Percentiles rank a stretch among this genome's conserved stretches.
Conservation (phyloP, 2,113 vertebrate species). For the Chloebia gouldiae region DNA sequence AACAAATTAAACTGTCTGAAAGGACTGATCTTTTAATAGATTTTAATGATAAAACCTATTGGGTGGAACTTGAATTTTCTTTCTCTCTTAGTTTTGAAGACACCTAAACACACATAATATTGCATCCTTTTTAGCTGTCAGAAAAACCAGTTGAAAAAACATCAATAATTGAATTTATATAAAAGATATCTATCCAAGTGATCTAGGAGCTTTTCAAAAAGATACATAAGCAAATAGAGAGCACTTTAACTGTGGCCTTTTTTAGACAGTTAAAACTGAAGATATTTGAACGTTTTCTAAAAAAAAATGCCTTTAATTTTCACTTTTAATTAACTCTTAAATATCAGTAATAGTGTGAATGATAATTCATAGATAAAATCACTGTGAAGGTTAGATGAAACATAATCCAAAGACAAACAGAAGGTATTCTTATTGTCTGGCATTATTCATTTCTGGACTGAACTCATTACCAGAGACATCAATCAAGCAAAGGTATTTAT, state of each 20-base stretch:
- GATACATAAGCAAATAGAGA: neutral
- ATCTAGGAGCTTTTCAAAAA: neutral
- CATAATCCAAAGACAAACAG: neutral
- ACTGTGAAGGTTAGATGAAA: neutral
- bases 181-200: neutral
- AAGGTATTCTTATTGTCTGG: neutral
- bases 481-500: neutral
- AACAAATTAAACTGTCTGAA: neutral
- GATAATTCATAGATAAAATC: neutral
- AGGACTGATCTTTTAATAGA: neutral
- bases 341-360: neutral
- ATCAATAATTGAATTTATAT: neutral
- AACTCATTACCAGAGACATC: neutral
- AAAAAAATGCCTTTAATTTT: neutral
- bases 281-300: neutral
- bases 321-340: neutral
- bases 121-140: neutral
- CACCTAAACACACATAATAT: neutral
- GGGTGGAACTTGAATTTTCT: neutral
- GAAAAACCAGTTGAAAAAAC: neutral
- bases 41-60: neutral
- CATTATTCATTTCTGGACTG: neutral
- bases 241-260: neutral
- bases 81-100: neutral
- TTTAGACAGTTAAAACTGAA: neutral